Evolutionary conservation across 1,140 invertebrate genomes (phyloP), one percentile per base, ranked within the genome.

Genomic region (Formica exsecta): DNA sequence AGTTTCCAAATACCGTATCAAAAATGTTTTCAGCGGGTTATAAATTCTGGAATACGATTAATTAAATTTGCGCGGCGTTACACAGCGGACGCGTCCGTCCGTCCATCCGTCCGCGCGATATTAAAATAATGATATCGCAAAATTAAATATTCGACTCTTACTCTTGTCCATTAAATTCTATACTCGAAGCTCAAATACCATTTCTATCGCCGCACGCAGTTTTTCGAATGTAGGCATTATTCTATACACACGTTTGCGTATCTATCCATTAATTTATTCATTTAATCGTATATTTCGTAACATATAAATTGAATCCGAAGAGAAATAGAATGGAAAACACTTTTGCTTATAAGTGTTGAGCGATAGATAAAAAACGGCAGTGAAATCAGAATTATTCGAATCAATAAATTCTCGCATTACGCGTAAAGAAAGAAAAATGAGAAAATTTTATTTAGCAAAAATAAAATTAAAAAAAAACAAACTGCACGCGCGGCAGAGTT

Each of bases 41-140:
- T 83, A 83, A 83, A 83, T 74, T 83, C 68, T 57, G 54, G 54
- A 83, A 83, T 83, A 83, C 79, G 79, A 83, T 83, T 83, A 83
- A 83, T 83, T 73, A 83, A 83, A 83, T 74, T 70, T 41, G 41
- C 66, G 68, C 65, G 65, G 36, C 66, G 54, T 73, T 81, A 22
- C 66, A 81, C 79, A 81, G 71, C 66, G 51, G 77, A 59, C 76
- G 76, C 44, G 44, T 48, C 22, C 51, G 66, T 41, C 25, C 65
- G 51, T 57, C 32, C 22, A 29, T 73, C 66, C 68, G 62, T 48
- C 32, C 76, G 79, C 51, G 79, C 51, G 51, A 25, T 81, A 81
- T 81, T 81, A 74, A 74, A 83, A 83, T 59, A 73, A 81, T 83
- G 79, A 83, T 74, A 74, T 83, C 79, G 79, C 79, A 38, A 61